phyloP scores from a whole-genome alignment of 1,140 invertebrate species.

The Drosophila bocqueti region DNA sequence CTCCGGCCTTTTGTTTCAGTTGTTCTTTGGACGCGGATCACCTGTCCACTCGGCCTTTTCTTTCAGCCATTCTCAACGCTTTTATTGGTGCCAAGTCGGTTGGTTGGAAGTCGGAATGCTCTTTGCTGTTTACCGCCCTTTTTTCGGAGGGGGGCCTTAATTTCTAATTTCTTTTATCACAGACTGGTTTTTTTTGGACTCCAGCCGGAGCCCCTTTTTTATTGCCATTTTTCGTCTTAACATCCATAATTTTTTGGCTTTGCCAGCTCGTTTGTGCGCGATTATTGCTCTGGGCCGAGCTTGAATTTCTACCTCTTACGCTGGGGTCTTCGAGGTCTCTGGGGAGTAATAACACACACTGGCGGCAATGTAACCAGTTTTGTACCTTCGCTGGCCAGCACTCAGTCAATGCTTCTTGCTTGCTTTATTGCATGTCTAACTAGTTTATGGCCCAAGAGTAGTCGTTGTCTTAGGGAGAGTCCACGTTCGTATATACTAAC shows the following conservation, averaged over 20 bases:
- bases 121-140: constrained; percentile 56
- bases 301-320: constrained; percentile 52
- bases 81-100: constrained; percentile 35
- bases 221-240: constrained; percentile 70
- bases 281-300: constrained; percentile 47
- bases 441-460: constrained; percentile 62
- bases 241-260: constrained; percentile 66
- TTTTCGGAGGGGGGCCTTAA: constrained; percentile 40
- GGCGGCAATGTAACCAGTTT: constrained; percentile 76
- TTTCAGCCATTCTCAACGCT: constrained; percentile 39
- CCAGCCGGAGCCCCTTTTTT: constrained; percentile 36
- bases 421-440: constrained; percentile 71
- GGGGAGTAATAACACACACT: constrained; percentile 18
- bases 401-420: constrained; percentile 9
- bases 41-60: constrained; percentile 23
- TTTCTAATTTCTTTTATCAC: constrained; percentile 71
- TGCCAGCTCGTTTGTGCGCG: constrained; percentile 52
- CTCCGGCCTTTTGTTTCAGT: constrained; percentile 40
- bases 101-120: constrained; percentile 33
- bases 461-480: constrained; percentile 35
- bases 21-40: constrained; percentile 37
- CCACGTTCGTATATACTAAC: background rate
- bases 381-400: constrained; percentile 65
- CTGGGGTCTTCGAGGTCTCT: constrained; percentile 13
- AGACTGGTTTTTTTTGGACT: constrained; percentile 41